Conservation (phyloP, 2,797 vertebrate species). For the Jordanella pulchra region DNA sequence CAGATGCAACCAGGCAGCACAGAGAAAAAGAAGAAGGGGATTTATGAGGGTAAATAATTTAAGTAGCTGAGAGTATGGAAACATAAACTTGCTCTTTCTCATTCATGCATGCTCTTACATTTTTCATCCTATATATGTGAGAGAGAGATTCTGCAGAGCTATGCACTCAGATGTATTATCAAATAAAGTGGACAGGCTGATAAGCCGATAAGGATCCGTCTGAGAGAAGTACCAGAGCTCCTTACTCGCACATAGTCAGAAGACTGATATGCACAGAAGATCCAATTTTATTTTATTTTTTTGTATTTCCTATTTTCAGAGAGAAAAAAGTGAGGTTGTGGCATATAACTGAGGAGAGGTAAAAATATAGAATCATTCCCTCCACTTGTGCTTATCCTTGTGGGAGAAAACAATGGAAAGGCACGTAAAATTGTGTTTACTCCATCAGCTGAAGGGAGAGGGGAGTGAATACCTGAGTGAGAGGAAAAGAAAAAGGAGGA, state of each 20-base stretch:
- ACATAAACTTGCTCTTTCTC: conserved; percentile 12
- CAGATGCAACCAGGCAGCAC: conserved; percentile 24
- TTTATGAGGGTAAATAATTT: conserved; percentile 35
- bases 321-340: conserved; percentile 10
- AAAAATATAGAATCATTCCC: neutral
- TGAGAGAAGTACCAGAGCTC: conserved; percentile 54
- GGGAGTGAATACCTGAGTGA: conserved; percentile 7
- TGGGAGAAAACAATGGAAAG: conserved; percentile 28
- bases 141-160: conserved; percentile 37
- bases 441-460: conserved; percentile 12
- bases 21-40: conserved; percentile 4
- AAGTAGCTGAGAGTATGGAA: conserved; percentile 20
- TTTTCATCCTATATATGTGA: conserved; percentile 6
- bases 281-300: conserved; percentile 30
- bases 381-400: neutral
- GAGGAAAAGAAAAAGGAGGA: conserved; percentile 40
- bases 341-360: conserved; percentile 14
- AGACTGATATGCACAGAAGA: conserved; percentile 9
- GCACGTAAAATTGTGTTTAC: conserved; percentile 8
- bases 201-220: conserved; percentile 54
- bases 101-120: conserved; percentile 6
- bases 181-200: conserved; percentile 58
- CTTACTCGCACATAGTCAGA: conserved; percentile 12
- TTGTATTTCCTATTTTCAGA: conserved; percentile 6
- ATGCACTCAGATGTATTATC: conserved; percentile 42